Percentiles rank a stretch among this genome's conserved stretches.
phyloP scores from a whole-genome alignment of 2,113 vertebrate genomes.

The Vulpes lagopus region DNA sequence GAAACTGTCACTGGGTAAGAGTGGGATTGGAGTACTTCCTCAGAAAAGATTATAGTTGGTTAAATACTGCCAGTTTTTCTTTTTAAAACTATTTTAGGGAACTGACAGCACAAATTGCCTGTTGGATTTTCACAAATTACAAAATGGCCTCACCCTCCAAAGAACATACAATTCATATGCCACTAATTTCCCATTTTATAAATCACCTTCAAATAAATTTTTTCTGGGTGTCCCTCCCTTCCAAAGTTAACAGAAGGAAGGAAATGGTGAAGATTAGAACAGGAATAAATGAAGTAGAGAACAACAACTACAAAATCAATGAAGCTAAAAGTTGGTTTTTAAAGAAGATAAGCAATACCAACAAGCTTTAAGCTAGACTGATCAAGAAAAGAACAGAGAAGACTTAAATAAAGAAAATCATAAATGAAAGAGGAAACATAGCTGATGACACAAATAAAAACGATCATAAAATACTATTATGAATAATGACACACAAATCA shows the following conservation, averaged over 20 bases:
- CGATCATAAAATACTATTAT: background rate
- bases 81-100: constrained; percentile 21
- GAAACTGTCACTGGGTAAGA: background rate
- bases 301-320: background rate
- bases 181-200: background rate
- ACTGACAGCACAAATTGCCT: background rate
- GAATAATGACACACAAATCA: background rate
- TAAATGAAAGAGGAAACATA: background rate
- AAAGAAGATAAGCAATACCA: background rate
- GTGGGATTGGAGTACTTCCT: background rate
- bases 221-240: background rate
- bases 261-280: background rate
- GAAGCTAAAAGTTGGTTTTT: background rate
- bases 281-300: background rate
- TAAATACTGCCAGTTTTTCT: constrained; percentile 12
- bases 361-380: background rate
- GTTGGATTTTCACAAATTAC: constrained; percentile 31
- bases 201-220: background rate
- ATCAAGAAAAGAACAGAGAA: background rate
- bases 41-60: background rate
- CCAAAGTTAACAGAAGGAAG: background rate
- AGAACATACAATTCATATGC: background rate
- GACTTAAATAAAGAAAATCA: background rate
- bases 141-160: background rate
- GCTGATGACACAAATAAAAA: background rate